A percentile compares a stretch with the other conserved stretches of the same genome.
These are phyloP conservation scores for Chirona hameri DNA, from an alignment of 2,888 invertebrate species.

Conservation along the genomic window DNA sequence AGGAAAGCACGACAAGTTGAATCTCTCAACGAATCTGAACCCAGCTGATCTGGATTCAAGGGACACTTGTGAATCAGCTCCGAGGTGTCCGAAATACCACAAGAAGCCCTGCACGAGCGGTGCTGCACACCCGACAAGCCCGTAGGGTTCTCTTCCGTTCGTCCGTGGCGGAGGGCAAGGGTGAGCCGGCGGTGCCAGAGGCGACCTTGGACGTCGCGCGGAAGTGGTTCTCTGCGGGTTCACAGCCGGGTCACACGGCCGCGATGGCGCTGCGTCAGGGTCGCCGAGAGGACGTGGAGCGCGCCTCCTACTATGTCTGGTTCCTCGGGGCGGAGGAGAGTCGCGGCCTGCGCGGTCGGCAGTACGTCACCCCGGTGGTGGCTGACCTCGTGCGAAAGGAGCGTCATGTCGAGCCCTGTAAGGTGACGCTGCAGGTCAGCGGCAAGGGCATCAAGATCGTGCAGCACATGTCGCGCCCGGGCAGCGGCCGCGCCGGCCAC, in stretches of 20 bases:
- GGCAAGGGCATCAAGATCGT: constrained; percentile 92
- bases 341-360: constrained; percentile 77
- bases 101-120: too few relatives aligned
- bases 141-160: too few relatives aligned
- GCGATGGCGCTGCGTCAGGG: not conserved
- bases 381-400: constrained; percentile 78
- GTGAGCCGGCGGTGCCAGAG: too few relatives aligned
- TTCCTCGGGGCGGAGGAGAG: constrained; percentile 93
- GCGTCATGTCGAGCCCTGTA: constrained; percentile 78
- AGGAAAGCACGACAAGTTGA: too few relatives aligned
- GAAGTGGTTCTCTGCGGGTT: not conserved
- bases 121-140: too few relatives aligned
- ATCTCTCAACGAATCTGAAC: too few relatives aligned
- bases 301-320: constrained; percentile 52
- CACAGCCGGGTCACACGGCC: not conserved
- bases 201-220: not conserved
- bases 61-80: too few relatives aligned
- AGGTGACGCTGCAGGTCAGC: constrained; percentile 85
- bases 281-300: not conserved
- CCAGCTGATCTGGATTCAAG: too few relatives aligned
- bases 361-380: constrained; percentile 78
- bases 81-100: too few relatives aligned
- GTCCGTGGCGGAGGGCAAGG: too few relatives aligned
- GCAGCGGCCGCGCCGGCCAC: constrained; percentile 49
- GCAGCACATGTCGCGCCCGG: constrained; percentile 62